These are phyloP conservation scores for Sarcophaga caerulescens DNA, from an alignment of 2,888 invertebrate genomes.

Conservation along the genomic window DNA sequence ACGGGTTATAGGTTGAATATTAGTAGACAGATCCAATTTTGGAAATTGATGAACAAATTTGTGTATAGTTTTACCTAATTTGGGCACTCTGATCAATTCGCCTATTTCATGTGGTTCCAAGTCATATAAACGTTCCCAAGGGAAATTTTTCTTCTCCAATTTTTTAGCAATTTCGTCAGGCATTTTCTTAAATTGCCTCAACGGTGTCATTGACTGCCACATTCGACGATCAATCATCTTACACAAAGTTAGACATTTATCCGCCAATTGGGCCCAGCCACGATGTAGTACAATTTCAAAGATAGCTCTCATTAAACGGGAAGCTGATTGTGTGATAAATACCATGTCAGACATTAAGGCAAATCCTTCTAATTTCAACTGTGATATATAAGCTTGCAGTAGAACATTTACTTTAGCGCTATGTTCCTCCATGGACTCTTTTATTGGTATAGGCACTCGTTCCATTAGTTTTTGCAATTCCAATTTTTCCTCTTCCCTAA, in stretches of 20 bases:
- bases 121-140: slow-evolving; percentile 97
- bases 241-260: slow-evolving; percentile 96
- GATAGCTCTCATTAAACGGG: slow-evolving; percentile 96
- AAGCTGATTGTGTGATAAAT: slow-evolving; percentile 98
- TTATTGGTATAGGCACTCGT: slow-evolving; percentile 98
- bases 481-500: slow-evolving; percentile 97
- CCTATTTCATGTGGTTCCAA: slow-evolving; percentile 98
- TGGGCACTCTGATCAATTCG: slow-evolving; percentile 84
- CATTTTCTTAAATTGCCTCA: slow-evolving; percentile 98
- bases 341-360: slow-evolving; percentile 99
- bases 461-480: slow-evolving; percentile 95
- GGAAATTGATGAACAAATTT: slow-evolving; percentile 95
- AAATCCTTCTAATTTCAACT: slow-evolving; percentile 98
- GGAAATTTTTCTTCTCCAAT: slow-evolving; percentile 98
- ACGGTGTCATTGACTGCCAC: slow-evolving; percentile 99
- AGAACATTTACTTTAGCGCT: slow-evolving; percentile 96
- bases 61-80: slow-evolving; percentile 93
- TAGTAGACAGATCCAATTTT: slow-evolving; percentile 96
- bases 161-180: slow-evolving; percentile 98
- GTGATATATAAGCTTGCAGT: slow-evolving; percentile 98
- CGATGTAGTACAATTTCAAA: slow-evolving; percentile 96
- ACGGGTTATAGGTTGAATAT: slow-evolving; percentile 98
- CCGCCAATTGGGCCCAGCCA: slow-evolving; percentile 98
- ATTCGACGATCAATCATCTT: slow-evolving; percentile 99
- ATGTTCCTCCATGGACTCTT: slow-evolving; percentile 98